Base-by-base conservation (phyloP, 53 echinoderm and acorn worm species). In the Crossaster papposus region DNA sequence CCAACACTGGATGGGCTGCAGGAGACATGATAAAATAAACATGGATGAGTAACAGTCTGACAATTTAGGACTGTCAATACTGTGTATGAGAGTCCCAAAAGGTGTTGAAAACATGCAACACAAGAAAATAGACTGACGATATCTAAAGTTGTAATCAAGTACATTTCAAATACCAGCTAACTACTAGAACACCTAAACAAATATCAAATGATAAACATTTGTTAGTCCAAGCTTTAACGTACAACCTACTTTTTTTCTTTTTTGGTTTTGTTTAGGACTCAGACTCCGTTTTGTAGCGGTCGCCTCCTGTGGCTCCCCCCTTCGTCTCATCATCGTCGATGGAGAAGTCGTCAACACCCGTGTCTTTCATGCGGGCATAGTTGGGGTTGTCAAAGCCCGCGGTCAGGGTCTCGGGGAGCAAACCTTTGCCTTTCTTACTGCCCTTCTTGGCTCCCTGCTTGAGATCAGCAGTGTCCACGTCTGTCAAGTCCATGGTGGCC, bases 371-470 rank as follows among this genome's bases (percentile, higher is more conserved):
- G 35, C 3, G 0, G 13, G 36, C 35, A 26, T 87, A 87, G 54
- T 23, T 87, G 76, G 87, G 87, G 29, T 87, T 87, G 24, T 34
- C 87, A 75, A 87, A 87, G 36, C 87, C 63, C 13, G 35, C 73
- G 30, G 32, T 20, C 18, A 84, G 72, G 58, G 54, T 62, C 75
- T 87, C 87, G 14, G 75, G 87, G 0, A 58, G 76, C 64, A 83
- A 22, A 29, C 83, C 83, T n/a, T 72, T 72, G 20, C 52, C 85
- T 33, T 72, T 73, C 85, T 72, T 85, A 53, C 54, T 52, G 26
- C 44, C 51, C 75, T 76, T 75, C 72, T 72, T 70, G 53, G 51
- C 9, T 4, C 51, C 32, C 30, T 72, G 54, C 58, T 73, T 75
- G 22, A 58, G 55, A 53, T 75, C 87, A 3, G 35, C 36, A 53